Conservation (phyloP, 2,113 vertebrate species). For the Phaethon lepturus region DNA sequence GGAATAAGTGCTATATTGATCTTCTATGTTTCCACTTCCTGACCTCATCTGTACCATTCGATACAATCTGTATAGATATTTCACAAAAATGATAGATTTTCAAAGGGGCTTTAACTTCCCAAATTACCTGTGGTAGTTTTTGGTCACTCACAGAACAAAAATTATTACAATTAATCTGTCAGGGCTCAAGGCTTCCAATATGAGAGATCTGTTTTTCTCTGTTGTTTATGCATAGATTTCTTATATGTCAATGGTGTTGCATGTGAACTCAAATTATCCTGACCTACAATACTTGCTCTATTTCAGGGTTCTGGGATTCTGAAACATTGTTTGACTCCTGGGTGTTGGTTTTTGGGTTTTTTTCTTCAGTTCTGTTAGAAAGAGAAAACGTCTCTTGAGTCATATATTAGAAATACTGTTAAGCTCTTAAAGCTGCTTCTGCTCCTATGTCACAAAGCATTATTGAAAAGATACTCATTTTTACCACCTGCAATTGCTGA, state of each 20-base stretch:
- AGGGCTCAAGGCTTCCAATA: not conserved
- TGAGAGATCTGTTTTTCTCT: not conserved
- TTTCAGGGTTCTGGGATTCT: conserved; percentile 48
- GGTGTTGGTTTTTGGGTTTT: not conserved
- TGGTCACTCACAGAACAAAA: not conserved
- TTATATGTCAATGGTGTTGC: conserved; percentile 3
- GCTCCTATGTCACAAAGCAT: conserved; percentile 35
- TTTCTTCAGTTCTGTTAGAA: not conserved
- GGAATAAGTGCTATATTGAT: conserved; percentile 6
- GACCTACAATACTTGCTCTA: conserved; percentile 54
- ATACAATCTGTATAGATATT: not conserved
- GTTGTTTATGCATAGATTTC: not conserved
- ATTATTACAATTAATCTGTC: not conserved
- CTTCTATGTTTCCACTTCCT: not conserved
- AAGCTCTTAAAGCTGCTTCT: conserved; percentile 30
- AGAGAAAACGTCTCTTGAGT: conserved; percentile 48
- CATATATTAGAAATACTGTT: conserved; percentile 41
- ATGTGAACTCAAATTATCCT: conserved; percentile 46
- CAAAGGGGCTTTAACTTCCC: not conserved
- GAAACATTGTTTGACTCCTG: conserved; percentile 21
- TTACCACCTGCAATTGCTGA: conserved; percentile 50
- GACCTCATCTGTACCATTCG: not conserved
- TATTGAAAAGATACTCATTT: conserved; percentile 52
- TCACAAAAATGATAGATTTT: not conserved
- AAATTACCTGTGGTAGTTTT: not conserved